Percentiles rank a stretch among this genome's conserved stretches.
Conservation (phyloP, 2,113 vertebrate genomes). For the Nothocercus nigrocapillus region DNA sequence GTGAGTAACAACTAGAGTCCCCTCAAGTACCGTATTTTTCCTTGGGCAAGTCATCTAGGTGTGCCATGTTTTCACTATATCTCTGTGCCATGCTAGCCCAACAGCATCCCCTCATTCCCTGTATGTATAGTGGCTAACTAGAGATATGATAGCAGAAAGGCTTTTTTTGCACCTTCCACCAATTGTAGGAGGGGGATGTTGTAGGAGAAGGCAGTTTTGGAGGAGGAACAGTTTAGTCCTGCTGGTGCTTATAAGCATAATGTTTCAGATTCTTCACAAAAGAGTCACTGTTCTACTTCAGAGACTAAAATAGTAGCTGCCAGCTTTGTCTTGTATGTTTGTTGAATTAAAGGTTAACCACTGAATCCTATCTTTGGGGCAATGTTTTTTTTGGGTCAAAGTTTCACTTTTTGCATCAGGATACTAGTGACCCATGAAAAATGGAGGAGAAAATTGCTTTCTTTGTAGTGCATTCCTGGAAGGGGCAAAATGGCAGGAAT, state of each 20-base stretch:
- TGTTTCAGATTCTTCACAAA: constrained; percentile 18
- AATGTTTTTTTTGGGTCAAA: constrained; percentile 11
- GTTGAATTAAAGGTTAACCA: not conserved
- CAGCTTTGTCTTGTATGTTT: not conserved
- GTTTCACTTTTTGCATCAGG: constrained; percentile 18
- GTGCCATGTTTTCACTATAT: not conserved
- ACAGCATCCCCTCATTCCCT: not conserved
- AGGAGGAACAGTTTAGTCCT: not conserved
- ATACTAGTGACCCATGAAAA: not conserved
- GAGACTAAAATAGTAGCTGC: constrained; percentile 9
- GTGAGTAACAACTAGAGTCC: constrained; percentile 76
- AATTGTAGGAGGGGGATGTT: not conserved
- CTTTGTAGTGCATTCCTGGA: not conserved
- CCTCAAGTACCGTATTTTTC: fast-evolving
- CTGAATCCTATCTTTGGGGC: not conserved
- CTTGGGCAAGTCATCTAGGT: not conserved
- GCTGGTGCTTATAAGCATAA: constrained; percentile 14
- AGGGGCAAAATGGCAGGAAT: not conserved
- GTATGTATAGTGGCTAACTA: not conserved
- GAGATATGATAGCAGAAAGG: not conserved
- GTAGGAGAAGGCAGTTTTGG: not conserved
- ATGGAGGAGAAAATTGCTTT: not conserved
- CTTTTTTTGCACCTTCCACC: not conserved
- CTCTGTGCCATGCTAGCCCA: not conserved
- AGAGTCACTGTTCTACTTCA: not conserved